Evolutionary conservation across 2,888 invertebrate genomes (phyloP).

Genomic region (Drosophila neotestacea): DNA sequence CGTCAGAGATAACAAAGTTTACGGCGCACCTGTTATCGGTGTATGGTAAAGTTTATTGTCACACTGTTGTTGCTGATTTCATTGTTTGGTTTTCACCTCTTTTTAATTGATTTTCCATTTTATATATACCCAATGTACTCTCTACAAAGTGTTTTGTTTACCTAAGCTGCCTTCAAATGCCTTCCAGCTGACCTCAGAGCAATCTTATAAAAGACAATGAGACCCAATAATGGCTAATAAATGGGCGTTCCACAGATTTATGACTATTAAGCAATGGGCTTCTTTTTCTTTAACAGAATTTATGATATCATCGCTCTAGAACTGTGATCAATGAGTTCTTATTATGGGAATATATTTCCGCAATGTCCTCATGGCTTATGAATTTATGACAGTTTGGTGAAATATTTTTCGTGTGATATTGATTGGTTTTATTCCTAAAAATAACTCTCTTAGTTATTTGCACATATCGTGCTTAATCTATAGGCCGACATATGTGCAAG

Average conservation of each 20-base stretch:
- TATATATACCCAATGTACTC: constrained; percentile 30
- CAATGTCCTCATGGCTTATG: constrained; percentile 1
- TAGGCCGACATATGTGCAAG: constrained; percentile 42
- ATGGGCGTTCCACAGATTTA: constrained; percentile 34
- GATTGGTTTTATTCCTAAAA: constrained; percentile 28
- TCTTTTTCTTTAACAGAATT: constrained; percentile 1
- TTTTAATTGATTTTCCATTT: constrained; percentile 75
- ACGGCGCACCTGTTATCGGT: constrained; percentile 63
- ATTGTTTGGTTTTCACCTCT: constrained; percentile 72
- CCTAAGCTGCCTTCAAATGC: constrained; percentile 31
- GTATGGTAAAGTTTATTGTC: constrained; percentile 71
- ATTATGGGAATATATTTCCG: constrained; percentile 15
- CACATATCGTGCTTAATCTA: constrained; percentile 43
- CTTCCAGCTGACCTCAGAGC: constrained; percentile 69
- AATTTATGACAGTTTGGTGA: constrained; percentile 31
- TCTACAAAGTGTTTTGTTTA: constrained; percentile 58
- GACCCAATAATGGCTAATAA: constrained; percentile 8
- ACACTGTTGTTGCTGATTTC: constrained; percentile 52
- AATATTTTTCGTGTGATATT: constrained; percentile 6
- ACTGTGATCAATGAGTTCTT: background rate
- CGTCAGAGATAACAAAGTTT: constrained; percentile 54
- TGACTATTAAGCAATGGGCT: constrained; percentile 31
- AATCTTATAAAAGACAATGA: constrained; percentile 1
- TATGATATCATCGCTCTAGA: constrained; percentile 26
- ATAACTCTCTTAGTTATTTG: constrained; percentile 21